A percentile compares a stretch with the other conserved stretches of the same genome.
phyloP scores from a whole-genome alignment of 2,797 vertebrate genomes.

The Clarias laeviceps region DNA sequence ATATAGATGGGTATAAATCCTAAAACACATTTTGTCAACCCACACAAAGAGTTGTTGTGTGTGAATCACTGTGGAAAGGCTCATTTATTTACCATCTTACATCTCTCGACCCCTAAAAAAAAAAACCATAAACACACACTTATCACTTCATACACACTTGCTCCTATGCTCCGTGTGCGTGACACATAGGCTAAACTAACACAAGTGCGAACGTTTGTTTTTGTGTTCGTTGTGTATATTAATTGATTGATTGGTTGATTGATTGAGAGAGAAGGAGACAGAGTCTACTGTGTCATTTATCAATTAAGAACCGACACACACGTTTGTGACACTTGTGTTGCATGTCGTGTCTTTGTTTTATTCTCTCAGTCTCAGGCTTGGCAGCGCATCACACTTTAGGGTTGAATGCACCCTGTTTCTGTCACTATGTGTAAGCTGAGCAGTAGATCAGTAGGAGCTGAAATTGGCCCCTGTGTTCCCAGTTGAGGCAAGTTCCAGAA shows the following conservation, averaged over 20 bases:
- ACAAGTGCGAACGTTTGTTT: background rate
- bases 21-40: background rate
- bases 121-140: background rate
- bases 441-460: slow-evolving; percentile 45
- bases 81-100: background rate
- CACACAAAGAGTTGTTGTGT: background rate
- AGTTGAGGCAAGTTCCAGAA: slow-evolving; percentile 43
- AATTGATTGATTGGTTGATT: background rate
- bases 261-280: background rate
- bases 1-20: background rate
- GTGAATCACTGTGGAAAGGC: background rate
- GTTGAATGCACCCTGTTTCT: slow-evolving; percentile 59
- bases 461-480: slow-evolving; percentile 51
- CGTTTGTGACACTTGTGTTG: background rate
- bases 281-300: background rate
- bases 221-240: background rate
- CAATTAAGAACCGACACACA: background rate
- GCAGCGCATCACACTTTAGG: slow-evolving; percentile 48
- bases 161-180: background rate
- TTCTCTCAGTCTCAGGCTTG: background rate
- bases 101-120: background rate
- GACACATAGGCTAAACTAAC: background rate
- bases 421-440: slow-evolving; percentile 58
- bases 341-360: background rate
- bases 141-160: background rate